phyloP scores from a whole-genome alignment of 2,113 vertebrate genomes.

The Tetrao urogallus region DNA sequence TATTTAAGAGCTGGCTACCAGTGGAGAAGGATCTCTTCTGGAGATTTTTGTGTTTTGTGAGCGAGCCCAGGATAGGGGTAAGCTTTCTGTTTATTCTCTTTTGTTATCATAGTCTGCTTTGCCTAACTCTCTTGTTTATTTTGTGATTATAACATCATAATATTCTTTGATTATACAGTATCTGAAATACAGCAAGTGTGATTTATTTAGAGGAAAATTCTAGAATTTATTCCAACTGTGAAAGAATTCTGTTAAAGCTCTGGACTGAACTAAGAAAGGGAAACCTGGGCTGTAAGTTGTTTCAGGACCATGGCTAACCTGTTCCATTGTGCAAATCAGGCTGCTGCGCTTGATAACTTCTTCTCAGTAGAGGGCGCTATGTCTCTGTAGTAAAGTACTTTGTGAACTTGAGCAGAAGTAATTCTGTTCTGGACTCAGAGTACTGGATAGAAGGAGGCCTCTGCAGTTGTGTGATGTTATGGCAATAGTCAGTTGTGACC shows the following conservation, averaged over 20 bases:
- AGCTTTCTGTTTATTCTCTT: too few relatives aligned
- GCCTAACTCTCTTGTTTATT: too few relatives aligned
- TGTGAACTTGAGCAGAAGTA: not conserved
- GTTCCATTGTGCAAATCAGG: accelerated
- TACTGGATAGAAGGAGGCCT: not conserved
- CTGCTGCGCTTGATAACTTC: accelerated
- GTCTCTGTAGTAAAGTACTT: accelerated
- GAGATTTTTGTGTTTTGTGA: too few relatives aligned
- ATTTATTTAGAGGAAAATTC: not conserved
- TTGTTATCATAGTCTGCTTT: too few relatives aligned
- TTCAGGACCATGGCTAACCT: accelerated
- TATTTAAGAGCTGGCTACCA: too few relatives aligned
- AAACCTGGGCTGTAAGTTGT: not conserved
- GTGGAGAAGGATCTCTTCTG: too few relatives aligned
- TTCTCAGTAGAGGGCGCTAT: accelerated
- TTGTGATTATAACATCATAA: too few relatives aligned
- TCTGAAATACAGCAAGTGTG: accelerated
- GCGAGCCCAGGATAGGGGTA: too few relatives aligned
- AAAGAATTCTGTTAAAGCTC: not conserved
- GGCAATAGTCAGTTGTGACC: not conserved
- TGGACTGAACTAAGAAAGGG: not conserved
- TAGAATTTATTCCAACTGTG: accelerated
- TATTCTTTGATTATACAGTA: not conserved
- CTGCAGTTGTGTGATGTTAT: accelerated
- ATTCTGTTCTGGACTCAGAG: accelerated